These are phyloP conservation scores for Lycaena phlaeas DNA, from an alignment of 2,888 invertebrate genomes.

Conservation along the genomic window DNA sequence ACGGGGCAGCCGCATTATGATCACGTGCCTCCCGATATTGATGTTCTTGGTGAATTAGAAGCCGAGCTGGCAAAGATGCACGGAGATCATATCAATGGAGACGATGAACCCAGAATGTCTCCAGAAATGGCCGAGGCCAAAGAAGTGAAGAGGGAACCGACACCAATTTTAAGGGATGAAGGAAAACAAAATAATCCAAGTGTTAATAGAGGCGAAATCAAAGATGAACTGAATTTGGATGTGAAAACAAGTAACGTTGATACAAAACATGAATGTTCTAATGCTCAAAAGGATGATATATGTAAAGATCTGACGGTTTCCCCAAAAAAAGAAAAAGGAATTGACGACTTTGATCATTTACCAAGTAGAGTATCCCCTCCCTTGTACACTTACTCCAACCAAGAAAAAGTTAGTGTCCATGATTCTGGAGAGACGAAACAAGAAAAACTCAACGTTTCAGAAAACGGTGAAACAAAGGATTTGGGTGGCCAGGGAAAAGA, in stretches of 20 bases:
- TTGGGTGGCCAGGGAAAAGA: conserved; percentile 24
- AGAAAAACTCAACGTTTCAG: conserved; percentile 27
- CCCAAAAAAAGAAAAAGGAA: conserved; percentile 32
- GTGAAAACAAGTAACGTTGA: conserved; percentile 17
- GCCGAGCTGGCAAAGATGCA: conserved; percentile 81
- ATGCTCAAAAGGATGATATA: conserved; percentile 22
- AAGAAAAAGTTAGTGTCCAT: conserved; percentile 73
- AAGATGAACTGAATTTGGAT: conserved; percentile 18
- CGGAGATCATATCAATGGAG: conserved; percentile 55
- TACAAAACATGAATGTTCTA: conserved; percentile 21
- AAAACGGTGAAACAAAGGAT: conserved; percentile 40
- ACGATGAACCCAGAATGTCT: conserved; percentile 36
- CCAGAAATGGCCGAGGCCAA: conserved; percentile 23
- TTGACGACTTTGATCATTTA: conserved; percentile 73
- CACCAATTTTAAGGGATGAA: conserved; percentile 34
- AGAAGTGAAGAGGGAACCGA: conserved; percentile 44
- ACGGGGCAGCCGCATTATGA: conserved; percentile 43
- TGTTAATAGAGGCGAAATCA: conserved; percentile 18
- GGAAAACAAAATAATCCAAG: conserved; percentile 21
- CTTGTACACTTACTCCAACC: conserved; percentile 84
- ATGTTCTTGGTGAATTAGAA: conserved; percentile 77
- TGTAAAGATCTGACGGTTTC: conserved; percentile 18
- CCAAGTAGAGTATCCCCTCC: conserved; percentile 82
- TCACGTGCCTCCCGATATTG: conserved; percentile 53
- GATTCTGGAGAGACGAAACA: conserved; percentile 38